phyloP scores from a whole-genome alignment of 2,888 invertebrate species.

The Drosophila siamana region DNA sequence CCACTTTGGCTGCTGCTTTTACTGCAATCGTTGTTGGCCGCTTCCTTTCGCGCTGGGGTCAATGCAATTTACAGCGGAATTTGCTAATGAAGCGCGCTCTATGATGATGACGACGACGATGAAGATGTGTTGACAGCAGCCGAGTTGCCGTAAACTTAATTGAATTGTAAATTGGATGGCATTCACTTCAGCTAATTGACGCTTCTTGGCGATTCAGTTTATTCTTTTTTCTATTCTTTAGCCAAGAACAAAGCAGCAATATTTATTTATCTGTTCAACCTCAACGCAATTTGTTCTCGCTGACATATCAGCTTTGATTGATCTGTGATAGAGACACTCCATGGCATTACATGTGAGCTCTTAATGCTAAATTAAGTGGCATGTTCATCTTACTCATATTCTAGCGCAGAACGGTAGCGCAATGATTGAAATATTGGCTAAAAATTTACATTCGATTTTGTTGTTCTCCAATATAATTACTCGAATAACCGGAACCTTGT shows the following conservation, averaged over 20 bases:
- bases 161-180: slow-evolving; percentile 70
- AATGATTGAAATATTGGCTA: background rate
- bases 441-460: background rate
- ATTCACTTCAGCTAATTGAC: slow-evolving; percentile 65
- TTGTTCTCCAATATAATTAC: background rate
- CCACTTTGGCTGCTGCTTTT: slow-evolving; percentile 32
- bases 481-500: background rate
- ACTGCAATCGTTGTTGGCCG: slow-evolving; percentile 29
- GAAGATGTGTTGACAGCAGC: slow-evolving; percentile 63
- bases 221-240: background rate
- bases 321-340: background rate
- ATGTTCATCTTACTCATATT: background rate
- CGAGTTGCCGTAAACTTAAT: slow-evolving; percentile 65
- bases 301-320: slow-evolving; percentile 2
- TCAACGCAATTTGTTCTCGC: slow-evolving; percentile 15
- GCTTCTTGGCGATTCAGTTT: slow-evolving; percentile 35
- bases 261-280: slow-evolving; percentile 12
- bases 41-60: slow-evolving; percentile 51
- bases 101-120: slow-evolving; percentile 25
- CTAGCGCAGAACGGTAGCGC: background rate
- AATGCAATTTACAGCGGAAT: slow-evolving; percentile 71
- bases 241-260: slow-evolving; percentile 1
- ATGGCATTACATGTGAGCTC: slow-evolving; percentile 1
- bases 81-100: slow-evolving; percentile 68
- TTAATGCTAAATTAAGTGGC: background rate